Percentiles rank a stretch among this genome's conserved stretches.
These are phyloP conservation scores for Drosophila biarmipes DNA, from an alignment of 1,140 invertebrate species.

Conservation along the genomic window DNA sequence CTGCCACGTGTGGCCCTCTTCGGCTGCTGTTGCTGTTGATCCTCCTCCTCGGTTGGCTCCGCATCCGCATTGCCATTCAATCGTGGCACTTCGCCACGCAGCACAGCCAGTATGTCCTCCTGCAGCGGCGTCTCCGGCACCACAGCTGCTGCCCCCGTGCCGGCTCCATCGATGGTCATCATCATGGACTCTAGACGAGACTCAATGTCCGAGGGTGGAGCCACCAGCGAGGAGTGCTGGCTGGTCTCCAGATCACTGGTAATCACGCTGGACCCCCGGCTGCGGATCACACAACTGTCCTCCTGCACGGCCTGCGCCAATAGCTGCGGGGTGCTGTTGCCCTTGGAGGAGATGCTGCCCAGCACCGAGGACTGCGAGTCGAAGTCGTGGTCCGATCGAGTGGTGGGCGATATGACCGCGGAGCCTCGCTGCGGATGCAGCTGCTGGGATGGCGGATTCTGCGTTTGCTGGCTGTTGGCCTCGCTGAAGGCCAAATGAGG, in stretches of 20 bases:
- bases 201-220: conserved; percentile 83
- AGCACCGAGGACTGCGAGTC: conserved; percentile 83
- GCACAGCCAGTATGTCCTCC: conserved; percentile 78
- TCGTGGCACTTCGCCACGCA: conserved; percentile 66
- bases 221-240: conserved; percentile 82
- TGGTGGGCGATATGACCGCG: conserved; percentile 66
- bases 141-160: neutral
- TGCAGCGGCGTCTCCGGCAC: conserved; percentile 65
- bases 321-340: conserved; percentile 74
- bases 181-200: conserved; percentile 81
- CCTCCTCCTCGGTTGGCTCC: conserved; percentile 4
- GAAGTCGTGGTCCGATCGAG: conserved; percentile 78
- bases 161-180: conserved; percentile 76
- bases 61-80: conserved; percentile 55
- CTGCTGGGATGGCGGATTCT: conserved; percentile 30
- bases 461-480: conserved; percentile 19
- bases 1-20: conserved; percentile 60
- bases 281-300: conserved; percentile 81
- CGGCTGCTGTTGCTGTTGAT: conserved; percentile 32
- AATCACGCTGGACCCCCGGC: conserved; percentile 80
- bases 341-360: conserved; percentile 83
- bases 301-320: conserved; percentile 73
- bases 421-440: conserved; percentile 47
- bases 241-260: conserved; percentile 83
- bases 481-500: conserved; percentile 85